These are phyloP conservation scores for Ascaphus truei DNA, from an alignment of 2,113 vertebrate species.

Conservation along the genomic window DNA sequence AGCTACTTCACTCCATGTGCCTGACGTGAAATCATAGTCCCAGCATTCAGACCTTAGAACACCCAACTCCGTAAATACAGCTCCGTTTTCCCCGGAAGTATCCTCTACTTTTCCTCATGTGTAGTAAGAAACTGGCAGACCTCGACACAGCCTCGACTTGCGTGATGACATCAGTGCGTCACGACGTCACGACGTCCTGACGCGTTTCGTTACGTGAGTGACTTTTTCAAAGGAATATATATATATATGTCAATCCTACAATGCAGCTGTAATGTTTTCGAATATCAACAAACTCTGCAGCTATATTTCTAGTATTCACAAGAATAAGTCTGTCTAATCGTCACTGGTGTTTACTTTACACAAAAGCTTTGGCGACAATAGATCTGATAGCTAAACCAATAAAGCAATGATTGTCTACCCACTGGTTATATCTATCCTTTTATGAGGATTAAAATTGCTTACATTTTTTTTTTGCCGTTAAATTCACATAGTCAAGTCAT, in stretches of 20 bases:
- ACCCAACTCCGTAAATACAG: too few species aligned
- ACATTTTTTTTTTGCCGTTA: not conserved
- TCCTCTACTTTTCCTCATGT: too few species aligned
- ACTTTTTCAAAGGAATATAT: not conserved
- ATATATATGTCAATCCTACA: not conserved
- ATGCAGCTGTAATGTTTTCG: not conserved
- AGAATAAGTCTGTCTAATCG: conserved; percentile 3
- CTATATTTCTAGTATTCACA: not conserved
- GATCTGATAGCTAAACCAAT: conserved; percentile 9
- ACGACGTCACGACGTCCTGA: too few species aligned
- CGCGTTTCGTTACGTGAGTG: too few species aligned
- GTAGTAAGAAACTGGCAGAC: too few species aligned
- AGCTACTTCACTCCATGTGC: too few species aligned
- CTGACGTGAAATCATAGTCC: too few species aligned
- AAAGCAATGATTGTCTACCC: not conserved
- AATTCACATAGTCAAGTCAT: not conserved
- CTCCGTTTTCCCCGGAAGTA: too few species aligned
- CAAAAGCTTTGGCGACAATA: not conserved
- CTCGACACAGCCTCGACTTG: too few species aligned
- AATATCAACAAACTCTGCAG: not conserved
- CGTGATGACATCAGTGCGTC: too few species aligned
- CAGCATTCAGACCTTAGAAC: too few species aligned
- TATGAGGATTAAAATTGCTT: not conserved
- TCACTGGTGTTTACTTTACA: conserved; percentile 19
- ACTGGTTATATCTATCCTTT: not conserved